Percentiles rank a stretch among this genome's conserved stretches.
Evolutionary conservation across 2,888 invertebrate species (phyloP).

Genomic region (Rotaria magnacalcarata): DNA sequence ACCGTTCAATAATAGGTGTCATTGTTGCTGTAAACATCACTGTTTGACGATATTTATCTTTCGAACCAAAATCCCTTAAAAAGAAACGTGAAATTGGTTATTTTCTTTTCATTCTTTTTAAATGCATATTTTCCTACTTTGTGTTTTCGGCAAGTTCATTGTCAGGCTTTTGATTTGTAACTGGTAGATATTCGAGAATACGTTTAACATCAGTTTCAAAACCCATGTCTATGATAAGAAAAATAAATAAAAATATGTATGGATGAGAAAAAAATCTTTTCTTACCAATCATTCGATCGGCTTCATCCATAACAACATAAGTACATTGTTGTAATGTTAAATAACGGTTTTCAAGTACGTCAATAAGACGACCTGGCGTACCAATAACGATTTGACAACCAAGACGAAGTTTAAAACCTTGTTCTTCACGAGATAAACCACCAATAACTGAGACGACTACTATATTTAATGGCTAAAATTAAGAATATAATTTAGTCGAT

Average conservation of each 20-base stretch:
- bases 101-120: slow-evolving; percentile 61
- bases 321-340: slow-evolving; percentile 93
- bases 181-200: slow-evolving; percentile 94
- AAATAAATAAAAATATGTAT: too few relatives aligned
- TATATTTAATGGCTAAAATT: slow-evolving; percentile 51
- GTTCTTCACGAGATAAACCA: slow-evolving; percentile 85
- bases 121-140: slow-evolving; percentile 55
- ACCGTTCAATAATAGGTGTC: slow-evolving; percentile 92
- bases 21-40: slow-evolving; percentile 99
- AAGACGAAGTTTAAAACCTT: slow-evolving; percentile 87
- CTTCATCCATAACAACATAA: slow-evolving; percentile 77
- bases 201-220: slow-evolving; percentile 93
- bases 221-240: slow-evolving; percentile 75
- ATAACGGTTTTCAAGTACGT: slow-evolving; percentile 94
- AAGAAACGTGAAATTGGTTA: slow-evolving; percentile 58
- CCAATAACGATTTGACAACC: slow-evolving; percentile 99
- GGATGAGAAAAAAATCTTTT: too few relatives aligned
- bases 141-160: slow-evolving; percentile 86
- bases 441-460: slow-evolving; percentile 59
- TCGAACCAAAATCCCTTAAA: slow-evolving; percentile 85
- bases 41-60: slow-evolving; percentile 90
- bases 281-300: slow-evolving; percentile 84
- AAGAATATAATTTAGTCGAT: neutral
- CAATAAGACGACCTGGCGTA: slow-evolving; percentile 96
- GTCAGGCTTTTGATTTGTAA: slow-evolving; percentile 93